These are phyloP conservation scores for Hemaris fuciformis DNA, from an alignment of 2,888 invertebrate species.

Conservation along the genomic window DNA sequence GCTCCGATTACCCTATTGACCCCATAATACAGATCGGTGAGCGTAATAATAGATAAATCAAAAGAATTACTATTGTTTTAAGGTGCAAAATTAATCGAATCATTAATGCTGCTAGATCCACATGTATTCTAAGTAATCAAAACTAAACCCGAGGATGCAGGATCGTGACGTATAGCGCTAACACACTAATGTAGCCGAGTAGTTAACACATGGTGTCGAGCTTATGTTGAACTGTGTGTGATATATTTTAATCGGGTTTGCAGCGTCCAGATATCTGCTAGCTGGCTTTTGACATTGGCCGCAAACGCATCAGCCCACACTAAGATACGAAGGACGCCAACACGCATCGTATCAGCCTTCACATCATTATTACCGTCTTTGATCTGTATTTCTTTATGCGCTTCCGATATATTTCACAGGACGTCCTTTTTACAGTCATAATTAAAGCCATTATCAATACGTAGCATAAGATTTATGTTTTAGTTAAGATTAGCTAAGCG, in stretches of 20 bases:
- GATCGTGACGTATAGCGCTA: slow-evolving; percentile 58
- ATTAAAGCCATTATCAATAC: slow-evolving; percentile 73
- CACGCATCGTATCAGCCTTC: slow-evolving; percentile 69
- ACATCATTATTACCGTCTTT: slow-evolving; percentile 77
- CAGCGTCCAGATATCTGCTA: slow-evolving; percentile 82
- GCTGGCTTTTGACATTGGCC: slow-evolving; percentile 82
- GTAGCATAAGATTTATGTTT: slow-evolving; percentile 67
- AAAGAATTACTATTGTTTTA: not conserved
- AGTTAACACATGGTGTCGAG: slow-evolving; percentile 60
- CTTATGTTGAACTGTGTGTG: slow-evolving; percentile 44
- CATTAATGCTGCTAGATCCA: slow-evolving; percentile 5
- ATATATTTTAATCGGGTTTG: slow-evolving; percentile 77
- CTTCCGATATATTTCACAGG: slow-evolving; percentile 45
- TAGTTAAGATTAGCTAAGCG: slow-evolving; percentile 69
- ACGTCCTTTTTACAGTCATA: slow-evolving; percentile 64
- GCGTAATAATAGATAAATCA: not conserved
- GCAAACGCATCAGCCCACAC: slow-evolving; percentile 66
- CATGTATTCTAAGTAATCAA: not conserved
- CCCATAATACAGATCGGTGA: not conserved
- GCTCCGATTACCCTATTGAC: not conserved
- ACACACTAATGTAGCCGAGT: slow-evolving; percentile 55
- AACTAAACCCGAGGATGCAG: slow-evolving; percentile 18
- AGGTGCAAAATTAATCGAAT: not conserved
- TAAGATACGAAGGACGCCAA: slow-evolving; percentile 74
- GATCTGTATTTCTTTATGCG: slow-evolving; percentile 44